phyloP scores from a whole-genome alignment of 2,888 invertebrate genomes.

The Aspidiotus rigidus region DNA sequence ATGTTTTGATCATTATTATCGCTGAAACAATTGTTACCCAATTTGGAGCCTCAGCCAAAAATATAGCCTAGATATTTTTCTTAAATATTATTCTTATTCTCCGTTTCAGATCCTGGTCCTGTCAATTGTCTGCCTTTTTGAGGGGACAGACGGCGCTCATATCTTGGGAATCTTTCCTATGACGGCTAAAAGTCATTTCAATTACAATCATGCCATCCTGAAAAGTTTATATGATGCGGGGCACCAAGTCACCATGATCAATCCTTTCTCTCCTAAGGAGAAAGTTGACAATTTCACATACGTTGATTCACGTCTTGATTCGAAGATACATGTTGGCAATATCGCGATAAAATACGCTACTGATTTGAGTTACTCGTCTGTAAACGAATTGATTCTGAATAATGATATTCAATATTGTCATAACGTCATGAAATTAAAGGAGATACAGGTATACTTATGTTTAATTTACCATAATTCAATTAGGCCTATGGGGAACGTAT shows the following conservation, averaged over 20 bases:
- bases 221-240: not conserved
- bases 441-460: not conserved
- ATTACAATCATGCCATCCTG: not conserved
- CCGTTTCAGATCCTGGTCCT: no score
- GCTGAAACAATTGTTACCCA: no score
- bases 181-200: not conserved
- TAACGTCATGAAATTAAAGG: not conserved
- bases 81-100: no score
- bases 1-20: no score
- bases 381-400: not conserved
- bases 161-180: not conserved
- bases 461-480: no score
- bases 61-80: no score
- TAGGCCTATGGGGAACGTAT: no score
- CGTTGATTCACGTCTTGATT: not conserved
- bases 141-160: not conserved
- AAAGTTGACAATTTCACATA: not conserved
- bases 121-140: no score
- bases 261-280: not conserved
- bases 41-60: no score
- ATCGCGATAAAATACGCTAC: no score
- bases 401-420: not conserved
- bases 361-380: no score
- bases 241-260: not conserved
- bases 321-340: no score